Conservation (phyloP, 2,888 invertebrate species). For the Sphaeridia pumilis region DNA sequence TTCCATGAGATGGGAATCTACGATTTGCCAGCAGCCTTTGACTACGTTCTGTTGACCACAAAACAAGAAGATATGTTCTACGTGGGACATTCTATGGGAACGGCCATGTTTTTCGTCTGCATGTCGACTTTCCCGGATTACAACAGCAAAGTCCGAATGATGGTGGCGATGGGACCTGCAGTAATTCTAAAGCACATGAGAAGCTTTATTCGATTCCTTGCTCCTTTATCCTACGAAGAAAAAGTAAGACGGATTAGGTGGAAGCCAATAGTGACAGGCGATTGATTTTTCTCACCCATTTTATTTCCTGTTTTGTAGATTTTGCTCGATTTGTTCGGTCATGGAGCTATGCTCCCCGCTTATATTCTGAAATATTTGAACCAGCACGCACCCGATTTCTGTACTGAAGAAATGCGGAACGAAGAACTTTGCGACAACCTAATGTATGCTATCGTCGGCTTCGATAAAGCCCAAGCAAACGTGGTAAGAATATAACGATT, state of each 20-base stretch:
- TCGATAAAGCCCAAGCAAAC: constrained; percentile 18
- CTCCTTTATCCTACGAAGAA: constrained; percentile 12
- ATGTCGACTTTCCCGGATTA: constrained; percentile 47
- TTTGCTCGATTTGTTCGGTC: constrained; percentile 15
- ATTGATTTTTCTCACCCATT: not conserved
- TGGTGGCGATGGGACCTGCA: constrained; percentile 46
- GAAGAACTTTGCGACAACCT: constrained; percentile 18
- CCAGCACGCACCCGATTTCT: constrained; percentile 15
- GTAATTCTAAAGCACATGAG: constrained; percentile 31
- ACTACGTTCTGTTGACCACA: constrained; percentile 43
- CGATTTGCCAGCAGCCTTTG: constrained; percentile 48
- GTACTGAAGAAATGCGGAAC: constrained; percentile 15
- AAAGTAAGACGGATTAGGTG: constrained; percentile 1
- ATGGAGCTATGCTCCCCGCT: constrained; percentile 18
- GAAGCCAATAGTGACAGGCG: no score
- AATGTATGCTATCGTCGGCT: constrained; percentile 20
- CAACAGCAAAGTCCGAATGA: constrained; percentile 45
- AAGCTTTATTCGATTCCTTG: constrained; percentile 8
- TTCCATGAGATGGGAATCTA: constrained; percentile 45
- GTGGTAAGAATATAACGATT: no score
- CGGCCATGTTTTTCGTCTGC: constrained; percentile 48
- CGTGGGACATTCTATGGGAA: constrained; percentile 50
- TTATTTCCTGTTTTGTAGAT: constrained; percentile 8
- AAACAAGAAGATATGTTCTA: constrained; percentile 42
- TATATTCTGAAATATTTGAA: constrained; percentile 18